These are phyloP conservation scores for Dendrolimus punctatus DNA, from an alignment of 1,140 invertebrate genomes.

Conservation along the genomic window DNA sequence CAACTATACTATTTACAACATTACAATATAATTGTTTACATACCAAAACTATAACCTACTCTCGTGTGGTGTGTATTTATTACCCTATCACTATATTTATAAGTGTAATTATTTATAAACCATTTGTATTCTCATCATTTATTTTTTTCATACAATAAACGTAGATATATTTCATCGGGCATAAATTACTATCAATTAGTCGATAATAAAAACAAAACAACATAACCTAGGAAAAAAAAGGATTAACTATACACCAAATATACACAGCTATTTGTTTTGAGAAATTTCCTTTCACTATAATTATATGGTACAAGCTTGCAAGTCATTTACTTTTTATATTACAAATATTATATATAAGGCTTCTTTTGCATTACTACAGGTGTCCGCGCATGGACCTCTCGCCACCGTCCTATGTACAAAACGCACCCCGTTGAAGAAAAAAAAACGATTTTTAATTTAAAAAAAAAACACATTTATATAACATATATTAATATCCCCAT, in stretches of 20 bases:
- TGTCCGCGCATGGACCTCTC: conserved; percentile 19
- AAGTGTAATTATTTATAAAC: conserved; percentile 62
- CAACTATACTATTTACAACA: conserved; percentile 64
- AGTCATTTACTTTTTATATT: conserved; percentile 45
- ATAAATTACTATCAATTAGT: conserved; percentile 69
- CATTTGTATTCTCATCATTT: conserved; percentile 64
- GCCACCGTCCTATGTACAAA: conserved; percentile 41
- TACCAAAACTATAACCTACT: conserved; percentile 67
- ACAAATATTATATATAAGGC: conserved; percentile 45
- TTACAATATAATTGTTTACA: conserved; percentile 57
- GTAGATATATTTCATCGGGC: conserved; percentile 50
- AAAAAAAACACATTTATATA: conserved; percentile 48
- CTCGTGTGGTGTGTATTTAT: conserved; percentile 45
- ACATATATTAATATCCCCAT: conserved; percentile 69
- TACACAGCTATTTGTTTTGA: conserved; percentile 49
- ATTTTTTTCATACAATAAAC: conserved; percentile 60
- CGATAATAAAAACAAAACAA: conserved; percentile 57
- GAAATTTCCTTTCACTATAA: conserved; percentile 49
- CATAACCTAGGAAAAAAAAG: conserved; percentile 35
- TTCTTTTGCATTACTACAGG: conserved; percentile 33
- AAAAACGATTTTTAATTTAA: conserved; percentile 21
- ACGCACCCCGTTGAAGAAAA: conserved; percentile 37
- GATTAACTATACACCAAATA: conserved; percentile 69
- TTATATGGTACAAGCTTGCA: conserved; percentile 63
- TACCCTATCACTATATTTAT: conserved; percentile 50